phyloP scores from a whole-genome alignment of 2,113 vertebrate species.

The Danio rerio region DNA sequence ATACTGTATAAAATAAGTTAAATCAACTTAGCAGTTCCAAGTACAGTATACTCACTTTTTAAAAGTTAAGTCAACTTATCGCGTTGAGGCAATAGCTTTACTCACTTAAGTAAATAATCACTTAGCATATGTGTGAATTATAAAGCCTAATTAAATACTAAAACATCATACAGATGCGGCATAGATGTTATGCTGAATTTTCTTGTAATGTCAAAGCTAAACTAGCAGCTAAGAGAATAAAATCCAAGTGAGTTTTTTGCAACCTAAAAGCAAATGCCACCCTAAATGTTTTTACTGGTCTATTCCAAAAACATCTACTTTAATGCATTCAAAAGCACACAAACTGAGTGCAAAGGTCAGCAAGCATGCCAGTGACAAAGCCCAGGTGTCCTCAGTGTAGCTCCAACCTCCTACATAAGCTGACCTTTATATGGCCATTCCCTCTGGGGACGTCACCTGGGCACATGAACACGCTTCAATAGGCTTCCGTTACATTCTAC shows the following conservation, averaged over 20 bases:
- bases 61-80: no score
- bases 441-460: background rate
- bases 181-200: background rate
- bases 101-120: no score
- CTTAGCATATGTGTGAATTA: no score
- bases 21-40: no score
- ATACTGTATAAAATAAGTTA: no score
- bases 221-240: background rate
- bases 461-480: background rate
- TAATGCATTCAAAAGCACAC: conserved; percentile 37
- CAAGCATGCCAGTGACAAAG: background rate
- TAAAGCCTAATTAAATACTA: background rate
- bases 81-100: no score
- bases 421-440: background rate
- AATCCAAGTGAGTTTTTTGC: background rate
- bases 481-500: conserved; percentile 15
- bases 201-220: background rate
- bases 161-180: background rate
- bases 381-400: conserved; percentile 25
- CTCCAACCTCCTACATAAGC: background rate
- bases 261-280: conserved; percentile 5
- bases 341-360: conserved; percentile 32
- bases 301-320: conserved; percentile 37
- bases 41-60: no score
- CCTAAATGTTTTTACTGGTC: background rate